Evolutionary conservation across 2,888 invertebrate species (phyloP).

Genomic region (Limnephilus lunatus): DNA sequence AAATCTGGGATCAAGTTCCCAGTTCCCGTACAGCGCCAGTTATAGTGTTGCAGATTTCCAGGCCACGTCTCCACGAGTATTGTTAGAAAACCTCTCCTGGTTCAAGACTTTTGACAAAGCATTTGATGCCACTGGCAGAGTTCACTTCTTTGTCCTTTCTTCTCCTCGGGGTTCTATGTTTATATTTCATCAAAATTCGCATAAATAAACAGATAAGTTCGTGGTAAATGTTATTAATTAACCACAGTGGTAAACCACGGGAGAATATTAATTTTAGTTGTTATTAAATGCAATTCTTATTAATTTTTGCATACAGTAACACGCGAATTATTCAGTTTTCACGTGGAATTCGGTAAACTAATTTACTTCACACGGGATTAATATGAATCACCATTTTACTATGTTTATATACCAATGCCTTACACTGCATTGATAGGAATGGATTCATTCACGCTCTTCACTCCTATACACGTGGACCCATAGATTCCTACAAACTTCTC

Average conservation of each 20-base stretch:
- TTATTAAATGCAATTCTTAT: not conserved
- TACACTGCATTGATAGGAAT: no score
- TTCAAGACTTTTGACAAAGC: conserved; percentile 35
- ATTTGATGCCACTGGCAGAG: conserved; percentile 20
- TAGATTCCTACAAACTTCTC: no score
- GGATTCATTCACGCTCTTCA: no score
- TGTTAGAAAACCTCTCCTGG: conserved; percentile 21
- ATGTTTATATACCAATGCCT: no score
- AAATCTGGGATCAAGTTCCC: conserved; percentile 18
- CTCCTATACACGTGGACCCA: no score
- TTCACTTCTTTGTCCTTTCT: conserved; percentile 4
- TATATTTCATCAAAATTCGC: conserved; percentile 25
- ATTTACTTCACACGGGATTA: no score
- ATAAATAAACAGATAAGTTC: not conserved
- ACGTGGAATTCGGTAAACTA: no score
- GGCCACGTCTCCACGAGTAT: conserved; percentile 17
- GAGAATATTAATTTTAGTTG: not conserved
- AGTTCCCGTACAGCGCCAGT: not conserved
- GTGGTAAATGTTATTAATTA: not conserved
- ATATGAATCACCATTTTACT: no score
- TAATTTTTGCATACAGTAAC: no score
- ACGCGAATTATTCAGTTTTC: no score
- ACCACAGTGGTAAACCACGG: not conserved
- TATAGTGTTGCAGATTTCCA: conserved; percentile 8
- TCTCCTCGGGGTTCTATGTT: not conserved